These are phyloP conservation scores for Ctenicera cuprea DNA, from an alignment of 2,888 invertebrate species.

Conservation along the genomic window DNA sequence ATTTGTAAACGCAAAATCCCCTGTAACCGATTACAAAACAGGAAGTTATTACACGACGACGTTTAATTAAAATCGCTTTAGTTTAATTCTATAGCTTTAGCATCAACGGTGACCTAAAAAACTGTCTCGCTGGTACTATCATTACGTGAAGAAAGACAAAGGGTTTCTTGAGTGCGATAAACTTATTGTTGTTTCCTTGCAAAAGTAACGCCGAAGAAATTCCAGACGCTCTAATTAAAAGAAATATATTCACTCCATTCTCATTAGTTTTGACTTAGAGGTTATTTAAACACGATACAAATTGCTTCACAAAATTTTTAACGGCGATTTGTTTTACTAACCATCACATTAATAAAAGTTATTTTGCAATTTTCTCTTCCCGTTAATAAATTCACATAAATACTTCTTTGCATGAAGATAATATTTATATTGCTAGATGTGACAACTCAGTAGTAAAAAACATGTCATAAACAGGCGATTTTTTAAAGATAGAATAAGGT, in stretches of 20 bases:
- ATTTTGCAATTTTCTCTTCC: no score
- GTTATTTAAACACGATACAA: background rate
- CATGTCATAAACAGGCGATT: constrained; percentile 17
- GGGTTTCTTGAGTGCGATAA: background rate
- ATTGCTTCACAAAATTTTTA: background rate
- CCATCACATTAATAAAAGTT: no score
- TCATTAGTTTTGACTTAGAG: background rate
- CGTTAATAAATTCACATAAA: no score
- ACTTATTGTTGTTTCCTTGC: constrained; percentile 3
- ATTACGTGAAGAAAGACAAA: background rate
- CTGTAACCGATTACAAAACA: background rate
- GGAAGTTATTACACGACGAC: background rate
- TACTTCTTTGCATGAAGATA: no score
- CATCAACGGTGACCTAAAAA: constrained; percentile 1
- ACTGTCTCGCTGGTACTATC: background rate
- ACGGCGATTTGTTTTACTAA: no score
- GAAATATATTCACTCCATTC: background rate
- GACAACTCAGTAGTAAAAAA: background rate
- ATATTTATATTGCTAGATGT: background rate
- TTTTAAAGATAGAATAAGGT: constrained; percentile 1
- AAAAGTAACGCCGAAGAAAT: background rate
- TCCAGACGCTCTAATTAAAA: constrained; percentile 13
- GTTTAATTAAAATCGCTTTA: constrained; percentile 10
- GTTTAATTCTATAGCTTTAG: constrained; percentile 9
- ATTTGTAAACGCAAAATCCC: no score